phyloP scores from a whole-genome alignment of 2,113 vertebrate genomes.

The Elephantulus edwardii region DNA sequence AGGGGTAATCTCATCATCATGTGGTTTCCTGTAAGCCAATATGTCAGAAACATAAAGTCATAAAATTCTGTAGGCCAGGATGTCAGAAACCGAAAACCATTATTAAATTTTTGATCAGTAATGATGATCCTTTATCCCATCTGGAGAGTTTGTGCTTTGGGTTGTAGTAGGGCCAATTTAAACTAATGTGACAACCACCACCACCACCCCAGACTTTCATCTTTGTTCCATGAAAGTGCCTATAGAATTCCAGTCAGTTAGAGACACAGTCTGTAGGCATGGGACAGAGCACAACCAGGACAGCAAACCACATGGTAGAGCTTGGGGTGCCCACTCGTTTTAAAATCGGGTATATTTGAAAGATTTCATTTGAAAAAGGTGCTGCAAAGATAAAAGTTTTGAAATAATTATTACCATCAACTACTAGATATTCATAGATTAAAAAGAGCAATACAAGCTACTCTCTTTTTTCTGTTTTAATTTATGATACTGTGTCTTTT shows the following conservation, averaged over 20 bases:
- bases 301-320: not conserved
- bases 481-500: not conserved
- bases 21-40: not conserved
- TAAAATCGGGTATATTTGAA: not conserved
- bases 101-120: not conserved
- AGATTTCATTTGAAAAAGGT: not conserved
- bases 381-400: not conserved
- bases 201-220: not conserved
- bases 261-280: not conserved
- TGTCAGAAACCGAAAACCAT: not conserved
- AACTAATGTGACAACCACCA: no score
- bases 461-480: constrained; percentile 18
- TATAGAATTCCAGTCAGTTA: not conserved
- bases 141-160: not conserved
- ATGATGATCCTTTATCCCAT: not conserved
- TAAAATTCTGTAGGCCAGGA: not conserved
- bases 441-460: not conserved
- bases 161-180: not conserved
- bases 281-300: not conserved
- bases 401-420: not conserved
- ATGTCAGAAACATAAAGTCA: not conserved
- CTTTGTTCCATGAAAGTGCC: not conserved
- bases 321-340: not conserved
- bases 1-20: not conserved
- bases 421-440: not conserved